These are phyloP conservation scores for Cynoglossus semilaevis DNA, from an alignment of 2,113 vertebrate species.

Conservation along the genomic window DNA sequence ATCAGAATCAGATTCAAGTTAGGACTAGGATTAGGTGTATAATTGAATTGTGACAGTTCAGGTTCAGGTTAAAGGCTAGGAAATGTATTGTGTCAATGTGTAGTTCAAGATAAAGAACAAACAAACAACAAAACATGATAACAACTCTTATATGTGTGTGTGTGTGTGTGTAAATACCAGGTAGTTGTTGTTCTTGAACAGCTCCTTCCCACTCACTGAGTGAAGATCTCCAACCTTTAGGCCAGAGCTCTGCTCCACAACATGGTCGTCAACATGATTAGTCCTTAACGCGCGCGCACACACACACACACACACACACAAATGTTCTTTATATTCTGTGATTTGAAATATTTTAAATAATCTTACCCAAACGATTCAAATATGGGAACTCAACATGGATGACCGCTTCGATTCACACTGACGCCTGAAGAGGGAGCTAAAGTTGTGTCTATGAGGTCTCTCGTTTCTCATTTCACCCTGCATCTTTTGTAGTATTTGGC, in stretches of 20 bases:
- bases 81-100: too few species aligned
- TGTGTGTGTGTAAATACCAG: slow-evolving; percentile 51
- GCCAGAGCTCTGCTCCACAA: slow-evolving; percentile 59
- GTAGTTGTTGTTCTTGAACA: slow-evolving; percentile 64
- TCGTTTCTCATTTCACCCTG: background rate
- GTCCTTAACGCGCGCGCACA: slow-evolving; percentile 49
- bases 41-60: too few species aligned
- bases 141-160: background rate
- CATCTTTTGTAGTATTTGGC: background rate
- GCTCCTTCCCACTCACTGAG: slow-evolving; percentile 65
- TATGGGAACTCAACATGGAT: too few species aligned
- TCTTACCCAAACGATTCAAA: too few species aligned
- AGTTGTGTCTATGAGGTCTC: background rate
- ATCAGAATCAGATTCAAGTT: too few species aligned
- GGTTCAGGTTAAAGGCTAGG: too few species aligned
- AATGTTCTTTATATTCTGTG: background rate
- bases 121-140: too few species aligned
- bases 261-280: slow-evolving; percentile 59
- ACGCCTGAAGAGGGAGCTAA: background rate
- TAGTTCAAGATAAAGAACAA: too few species aligned
- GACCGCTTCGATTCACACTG: too few species aligned
- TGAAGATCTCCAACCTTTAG: slow-evolving; percentile 37
- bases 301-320: slow-evolving; percentile 6
- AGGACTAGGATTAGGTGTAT: too few species aligned
- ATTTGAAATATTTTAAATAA: too few species aligned